Evolutionary conservation across 2,113 vertebrate species (phyloP).

Genomic region (Otis tarda): DNA sequence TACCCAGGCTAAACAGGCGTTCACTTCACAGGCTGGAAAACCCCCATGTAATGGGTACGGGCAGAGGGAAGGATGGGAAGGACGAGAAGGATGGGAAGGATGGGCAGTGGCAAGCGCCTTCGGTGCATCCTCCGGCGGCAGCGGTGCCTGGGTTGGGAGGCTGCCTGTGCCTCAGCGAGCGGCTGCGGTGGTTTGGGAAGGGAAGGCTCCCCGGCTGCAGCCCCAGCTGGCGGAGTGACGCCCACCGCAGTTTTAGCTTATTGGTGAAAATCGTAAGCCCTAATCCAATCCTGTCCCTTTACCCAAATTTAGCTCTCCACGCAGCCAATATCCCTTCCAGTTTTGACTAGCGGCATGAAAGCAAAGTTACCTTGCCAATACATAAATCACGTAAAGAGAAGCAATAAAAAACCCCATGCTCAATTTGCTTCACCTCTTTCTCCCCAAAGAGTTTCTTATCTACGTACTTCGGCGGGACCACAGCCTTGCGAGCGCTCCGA

Average conservation of each 20-base stretch:
- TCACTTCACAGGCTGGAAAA: background rate
- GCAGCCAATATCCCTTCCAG: slow-evolving; percentile 71
- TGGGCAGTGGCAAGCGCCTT: background rate
- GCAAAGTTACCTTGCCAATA: slow-evolving; percentile 15
- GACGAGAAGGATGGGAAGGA: background rate
- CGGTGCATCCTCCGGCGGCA: background rate
- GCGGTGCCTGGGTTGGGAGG: background rate
- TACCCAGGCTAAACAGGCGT: slow-evolving; percentile 20
- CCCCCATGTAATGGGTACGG: background rate
- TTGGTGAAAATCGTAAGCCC: slow-evolving; percentile 79
- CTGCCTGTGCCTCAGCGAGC: background rate
- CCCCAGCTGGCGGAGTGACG: slow-evolving; percentile 66
- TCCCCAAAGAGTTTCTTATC: background rate
- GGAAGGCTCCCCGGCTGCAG: slow-evolving; percentile 59
- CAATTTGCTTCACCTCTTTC: background rate
- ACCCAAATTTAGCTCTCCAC: slow-evolving; percentile 80
- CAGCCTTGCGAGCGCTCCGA: background rate
- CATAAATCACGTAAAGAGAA: background rate
- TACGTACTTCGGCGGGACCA: background rate
- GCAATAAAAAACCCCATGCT: background rate
- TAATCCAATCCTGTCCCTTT: slow-evolving; percentile 79
- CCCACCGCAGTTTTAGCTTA: slow-evolving; percentile 74
- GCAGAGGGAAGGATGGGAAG: background rate
- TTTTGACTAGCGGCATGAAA: slow-evolving; percentile 49
- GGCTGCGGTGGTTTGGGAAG: slow-evolving; percentile 63